These are phyloP conservation scores for Dreissena polymorpha DNA, from an alignment of 1,140 invertebrate species.

Conservation along the genomic window DNA sequence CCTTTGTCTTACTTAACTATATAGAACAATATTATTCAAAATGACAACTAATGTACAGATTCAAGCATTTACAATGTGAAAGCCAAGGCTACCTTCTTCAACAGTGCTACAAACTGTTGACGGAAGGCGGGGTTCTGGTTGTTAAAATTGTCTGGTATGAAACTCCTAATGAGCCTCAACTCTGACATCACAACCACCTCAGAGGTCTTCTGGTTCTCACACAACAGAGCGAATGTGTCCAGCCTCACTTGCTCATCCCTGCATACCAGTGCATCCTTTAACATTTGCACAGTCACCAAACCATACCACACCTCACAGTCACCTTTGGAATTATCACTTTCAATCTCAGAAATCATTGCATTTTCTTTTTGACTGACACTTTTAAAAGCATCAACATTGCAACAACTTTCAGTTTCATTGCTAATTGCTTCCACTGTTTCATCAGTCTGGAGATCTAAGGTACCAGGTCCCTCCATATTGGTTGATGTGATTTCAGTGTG, in stretches of 20 bases:
- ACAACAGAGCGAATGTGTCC: constrained; percentile 85
- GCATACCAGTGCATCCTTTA: constrained; percentile 77
- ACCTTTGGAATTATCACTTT: neutral
- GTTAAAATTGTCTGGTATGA: constrained; percentile 86
- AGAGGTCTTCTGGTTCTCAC: constrained; percentile 88
- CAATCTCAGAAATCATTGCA: neutral
- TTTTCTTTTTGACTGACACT: neutral
- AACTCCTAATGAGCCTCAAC: constrained; percentile 85
- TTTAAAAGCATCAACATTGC: too few species aligned
- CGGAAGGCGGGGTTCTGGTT: constrained; percentile 84
- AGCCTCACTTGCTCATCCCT: constrained; percentile 80
- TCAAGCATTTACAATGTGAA: neutral
- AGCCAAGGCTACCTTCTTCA: constrained; percentile 82
- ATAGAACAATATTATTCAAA: too few species aligned
- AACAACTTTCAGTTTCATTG: neutral
- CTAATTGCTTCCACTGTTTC: too few species aligned
- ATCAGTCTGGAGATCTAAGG: neutral
- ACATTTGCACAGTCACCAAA: constrained; percentile 72
- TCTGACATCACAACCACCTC: constrained; percentile 84
- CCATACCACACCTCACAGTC: constrained; percentile 74
- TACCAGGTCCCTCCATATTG: neutral
- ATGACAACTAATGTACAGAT: neutral
- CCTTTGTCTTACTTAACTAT: too few species aligned
- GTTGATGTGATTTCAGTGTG: neutral
- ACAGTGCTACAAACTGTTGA: constrained; percentile 78